Percentiles rank a stretch among this genome's conserved stretches.
phyloP scores from a whole-genome alignment of 2,888 invertebrate genomes.

The Epirrhoe tristata region DNA sequence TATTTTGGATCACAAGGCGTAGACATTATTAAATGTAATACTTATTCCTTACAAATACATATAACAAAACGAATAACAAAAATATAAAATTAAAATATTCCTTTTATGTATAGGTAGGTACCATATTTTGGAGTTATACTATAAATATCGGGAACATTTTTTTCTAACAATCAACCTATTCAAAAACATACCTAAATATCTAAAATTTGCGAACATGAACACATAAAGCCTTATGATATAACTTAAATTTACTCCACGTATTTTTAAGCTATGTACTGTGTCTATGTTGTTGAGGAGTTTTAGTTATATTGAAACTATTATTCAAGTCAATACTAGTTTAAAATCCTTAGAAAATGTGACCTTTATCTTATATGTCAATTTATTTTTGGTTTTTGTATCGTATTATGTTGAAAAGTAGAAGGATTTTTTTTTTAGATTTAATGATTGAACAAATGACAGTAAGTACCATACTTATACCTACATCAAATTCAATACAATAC shows the following conservation, averaged over 20 bases:
- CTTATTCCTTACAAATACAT: too few species aligned
- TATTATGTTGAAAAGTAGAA: background rate
- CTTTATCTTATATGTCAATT: too few species aligned
- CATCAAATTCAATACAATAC: constrained; percentile 21
- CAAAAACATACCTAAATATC: background rate
- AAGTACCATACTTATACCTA: constrained; percentile 22
- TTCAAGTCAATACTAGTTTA: background rate
- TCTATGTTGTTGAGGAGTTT: background rate
- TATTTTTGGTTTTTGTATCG: too few species aligned
- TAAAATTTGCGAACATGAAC: constrained; percentile 2
- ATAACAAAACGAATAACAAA: too few species aligned
- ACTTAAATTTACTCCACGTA: background rate
- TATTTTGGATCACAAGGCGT: too few species aligned
- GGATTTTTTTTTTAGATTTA: constrained; percentile 6
- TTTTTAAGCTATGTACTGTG: background rate
- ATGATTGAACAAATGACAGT: too few species aligned
- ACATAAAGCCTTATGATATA: background rate
- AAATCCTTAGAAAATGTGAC: background rate
- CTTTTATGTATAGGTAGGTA: background rate
- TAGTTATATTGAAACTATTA: background rate
- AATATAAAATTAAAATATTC: background rate
- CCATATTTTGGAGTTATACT: background rate
- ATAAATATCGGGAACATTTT: background rate
- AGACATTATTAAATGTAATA: too few species aligned
- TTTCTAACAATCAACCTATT: constrained; percentile 7